Evolutionary conservation across 1,140 invertebrate species (phyloP).

Genomic region (Aradophagus sp.): DNA sequence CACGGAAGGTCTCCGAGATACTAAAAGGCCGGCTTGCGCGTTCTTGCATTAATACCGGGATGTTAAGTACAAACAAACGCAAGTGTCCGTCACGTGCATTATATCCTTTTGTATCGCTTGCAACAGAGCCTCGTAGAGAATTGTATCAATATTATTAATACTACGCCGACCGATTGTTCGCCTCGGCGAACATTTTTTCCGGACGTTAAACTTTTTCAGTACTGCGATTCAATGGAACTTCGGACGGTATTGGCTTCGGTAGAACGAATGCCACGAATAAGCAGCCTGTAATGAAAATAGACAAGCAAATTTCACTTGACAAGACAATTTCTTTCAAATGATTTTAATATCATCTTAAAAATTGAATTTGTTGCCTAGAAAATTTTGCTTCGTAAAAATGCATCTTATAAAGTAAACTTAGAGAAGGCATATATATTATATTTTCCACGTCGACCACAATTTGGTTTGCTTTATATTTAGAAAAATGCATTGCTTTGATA

Average conservation of each 20-base stretch:
- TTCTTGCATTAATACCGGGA: not conserved
- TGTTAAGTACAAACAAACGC: slow-evolving; percentile 7
- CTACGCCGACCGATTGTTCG: slow-evolving; percentile 10
- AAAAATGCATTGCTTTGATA: not conserved
- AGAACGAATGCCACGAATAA: slow-evolving; percentile 53
- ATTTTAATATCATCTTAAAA: too few species aligned
- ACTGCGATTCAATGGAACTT: slow-evolving; percentile 25
- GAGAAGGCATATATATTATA: too few species aligned
- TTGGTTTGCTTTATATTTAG: not conserved
- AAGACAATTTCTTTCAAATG: too few species aligned
- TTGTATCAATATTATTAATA: slow-evolving; percentile 24
- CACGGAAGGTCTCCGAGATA: slow-evolving; percentile 5
- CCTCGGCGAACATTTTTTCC: not conserved
- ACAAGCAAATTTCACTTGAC: too few species aligned
- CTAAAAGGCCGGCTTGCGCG: too few species aligned
- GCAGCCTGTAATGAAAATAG: slow-evolving; percentile 42
- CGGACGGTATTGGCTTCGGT: slow-evolving; percentile 47
- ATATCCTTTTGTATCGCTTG: slow-evolving; percentile 16
- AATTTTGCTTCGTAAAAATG: too few species aligned
- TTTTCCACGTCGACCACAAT: too few species aligned
- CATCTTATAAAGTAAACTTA: too few species aligned
- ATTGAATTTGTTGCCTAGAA: too few species aligned
- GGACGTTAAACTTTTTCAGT: slow-evolving; percentile 38
- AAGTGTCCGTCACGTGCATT: too few species aligned
- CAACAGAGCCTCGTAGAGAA: slow-evolving; percentile 32